Evolutionary conservation across 1,140 invertebrate genomes (phyloP).

Genomic region (Bombyx mandarina): DNA sequence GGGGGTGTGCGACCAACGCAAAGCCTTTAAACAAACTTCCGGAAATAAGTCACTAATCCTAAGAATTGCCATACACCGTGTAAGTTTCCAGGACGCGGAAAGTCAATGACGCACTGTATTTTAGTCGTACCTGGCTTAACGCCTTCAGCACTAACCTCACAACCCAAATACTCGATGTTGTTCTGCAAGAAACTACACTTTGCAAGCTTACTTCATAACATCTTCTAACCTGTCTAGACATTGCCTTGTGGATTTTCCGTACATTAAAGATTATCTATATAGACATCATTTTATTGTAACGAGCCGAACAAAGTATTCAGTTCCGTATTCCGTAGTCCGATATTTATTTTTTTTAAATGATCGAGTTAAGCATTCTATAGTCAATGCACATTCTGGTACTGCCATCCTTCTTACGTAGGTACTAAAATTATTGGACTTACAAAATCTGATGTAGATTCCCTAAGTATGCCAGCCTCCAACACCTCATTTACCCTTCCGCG

Average conservation of each 20-base stretch:
- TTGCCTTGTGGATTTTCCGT: background rate
- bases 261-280: slow-evolving; percentile 2
- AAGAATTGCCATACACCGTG: slow-evolving; percentile 19
- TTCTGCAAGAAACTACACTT: too few relatives aligned
- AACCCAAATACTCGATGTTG: too few relatives aligned
- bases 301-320: background rate
- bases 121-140: too few relatives aligned
- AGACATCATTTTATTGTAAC: background rate
- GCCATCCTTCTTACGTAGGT: slow-evolving; percentile 26
- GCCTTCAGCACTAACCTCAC: too few relatives aligned
- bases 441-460: too few relatives aligned
- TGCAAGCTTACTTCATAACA: slow-evolving; percentile 7
- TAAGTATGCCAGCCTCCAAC: too few relatives aligned
- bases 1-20: slow-evolving; percentile 11
- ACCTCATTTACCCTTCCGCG: too few relatives aligned
- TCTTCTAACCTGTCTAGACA: background rate
- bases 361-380: background rate
- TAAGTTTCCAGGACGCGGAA: slow-evolving; percentile 13
- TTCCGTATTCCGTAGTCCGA: background rate
- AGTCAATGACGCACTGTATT: slow-evolving; percentile 10
- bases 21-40: slow-evolving; percentile 18
- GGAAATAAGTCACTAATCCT: slow-evolving; percentile 19
- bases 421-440: too few relatives aligned
- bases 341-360: background rate
- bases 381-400: background rate